Percentiles rank a stretch among this genome's conserved stretches.
phyloP scores from a whole-genome alignment of 1,140 invertebrate species.

The Euschistus heros region DNA sequence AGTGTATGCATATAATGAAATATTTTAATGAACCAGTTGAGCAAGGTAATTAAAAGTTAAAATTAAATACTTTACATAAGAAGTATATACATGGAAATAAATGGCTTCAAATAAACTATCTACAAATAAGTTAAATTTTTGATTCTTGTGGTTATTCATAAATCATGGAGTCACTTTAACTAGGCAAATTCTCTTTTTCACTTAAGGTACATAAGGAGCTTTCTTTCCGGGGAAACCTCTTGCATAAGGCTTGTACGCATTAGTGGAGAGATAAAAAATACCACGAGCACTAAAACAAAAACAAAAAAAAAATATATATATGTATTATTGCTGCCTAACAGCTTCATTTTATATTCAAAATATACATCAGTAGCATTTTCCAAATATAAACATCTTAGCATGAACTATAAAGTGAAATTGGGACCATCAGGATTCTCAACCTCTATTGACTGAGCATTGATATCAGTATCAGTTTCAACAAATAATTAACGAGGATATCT shows the following conservation, averaged over 20 bases:
- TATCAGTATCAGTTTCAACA: too few relatives aligned
- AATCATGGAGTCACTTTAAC: neutral
- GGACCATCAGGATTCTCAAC: too few relatives aligned
- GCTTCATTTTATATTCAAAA: neutral
- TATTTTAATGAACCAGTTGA: too few relatives aligned
- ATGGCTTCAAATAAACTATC: too few relatives aligned
- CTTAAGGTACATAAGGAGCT: constrained; percentile 22
- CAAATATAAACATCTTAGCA: neutral
- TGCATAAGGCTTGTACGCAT: constrained; percentile 70
- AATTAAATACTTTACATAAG: too few relatives aligned
- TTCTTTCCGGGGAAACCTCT: constrained; percentile 57
- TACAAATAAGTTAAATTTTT: neutral
- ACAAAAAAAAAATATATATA: too few relatives aligned
- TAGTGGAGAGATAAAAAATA: constrained; percentile 73
- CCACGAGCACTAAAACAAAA: constrained; percentile 55
- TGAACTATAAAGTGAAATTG: neutral
- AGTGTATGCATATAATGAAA: too few relatives aligned
- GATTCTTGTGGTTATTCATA: neutral
- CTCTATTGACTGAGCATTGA: too few relatives aligned
- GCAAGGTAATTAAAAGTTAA: too few relatives aligned
- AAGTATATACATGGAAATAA: too few relatives aligned
- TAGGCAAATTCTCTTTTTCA: neutral
- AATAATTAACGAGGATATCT: too few relatives aligned
- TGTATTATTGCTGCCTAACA: too few relatives aligned
- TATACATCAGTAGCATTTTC: neutral